Evolutionary conservation across 2,797 vertebrate genomes (phyloP).

Genomic region (Acanthopagrus latus): DNA sequence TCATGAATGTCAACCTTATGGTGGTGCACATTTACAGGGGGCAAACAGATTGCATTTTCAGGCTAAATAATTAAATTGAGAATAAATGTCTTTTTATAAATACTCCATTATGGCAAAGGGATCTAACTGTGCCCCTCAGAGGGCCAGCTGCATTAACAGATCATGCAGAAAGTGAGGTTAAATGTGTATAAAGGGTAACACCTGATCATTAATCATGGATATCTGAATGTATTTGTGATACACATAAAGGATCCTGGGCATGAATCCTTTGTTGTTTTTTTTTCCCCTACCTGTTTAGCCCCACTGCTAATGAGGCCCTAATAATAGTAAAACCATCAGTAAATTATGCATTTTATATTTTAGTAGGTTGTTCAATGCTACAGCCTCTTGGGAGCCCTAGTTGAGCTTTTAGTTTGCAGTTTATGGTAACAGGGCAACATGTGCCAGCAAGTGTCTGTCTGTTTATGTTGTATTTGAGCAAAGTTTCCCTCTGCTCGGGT

Average conservation of each 20-base stretch:
- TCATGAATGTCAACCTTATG: too few species aligned
- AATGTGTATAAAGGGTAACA: too few species aligned
- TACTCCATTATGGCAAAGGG: too few species aligned
- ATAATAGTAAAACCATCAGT: background rate
- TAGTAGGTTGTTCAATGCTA: background rate
- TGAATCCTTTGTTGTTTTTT: too few species aligned
- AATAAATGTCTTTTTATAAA: too few species aligned
- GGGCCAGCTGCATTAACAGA: too few species aligned
- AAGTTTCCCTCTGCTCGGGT: slow-evolving; percentile 27
- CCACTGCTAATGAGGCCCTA: background rate
- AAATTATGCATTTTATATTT: background rate
- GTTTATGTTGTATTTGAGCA: slow-evolving; percentile 36
- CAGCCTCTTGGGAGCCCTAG: background rate
- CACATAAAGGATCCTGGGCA: too few species aligned
- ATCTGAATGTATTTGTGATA: too few species aligned
- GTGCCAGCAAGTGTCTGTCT: slow-evolving; percentile 39
- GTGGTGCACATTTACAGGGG: too few species aligned
- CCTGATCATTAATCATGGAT: too few species aligned
- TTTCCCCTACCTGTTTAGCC: background rate
- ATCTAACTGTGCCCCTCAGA: too few species aligned
- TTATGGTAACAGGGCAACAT: slow-evolving; percentile 31
- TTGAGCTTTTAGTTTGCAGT: slow-evolving; percentile 29
- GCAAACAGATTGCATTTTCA: background rate
- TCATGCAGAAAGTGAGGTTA: too few species aligned
- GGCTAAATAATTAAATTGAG: background rate